Conservation (phyloP, 2,888 invertebrate species). For the Vanessa cardui region DNA sequence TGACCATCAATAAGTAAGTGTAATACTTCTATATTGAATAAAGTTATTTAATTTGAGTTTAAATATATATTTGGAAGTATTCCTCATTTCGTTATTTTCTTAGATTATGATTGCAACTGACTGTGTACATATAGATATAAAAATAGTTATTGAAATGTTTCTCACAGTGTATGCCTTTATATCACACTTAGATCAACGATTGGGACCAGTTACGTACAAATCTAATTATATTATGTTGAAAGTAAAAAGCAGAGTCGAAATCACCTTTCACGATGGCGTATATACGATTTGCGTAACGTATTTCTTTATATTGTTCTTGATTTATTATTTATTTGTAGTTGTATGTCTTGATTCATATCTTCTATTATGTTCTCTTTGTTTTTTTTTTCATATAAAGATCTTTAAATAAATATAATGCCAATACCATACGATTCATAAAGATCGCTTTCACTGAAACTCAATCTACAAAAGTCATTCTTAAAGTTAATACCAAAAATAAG, state of each 20-base stretch:
- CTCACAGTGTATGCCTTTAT: neutral
- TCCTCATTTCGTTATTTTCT: too few relatives aligned
- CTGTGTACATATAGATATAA: neutral
- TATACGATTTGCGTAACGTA: slow-evolving; percentile 18
- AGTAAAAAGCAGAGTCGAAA: slow-evolving; percentile 29
- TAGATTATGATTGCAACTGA: neutral
- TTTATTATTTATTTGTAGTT: neutral
- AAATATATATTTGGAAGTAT: too few relatives aligned
- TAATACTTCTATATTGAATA: too few relatives aligned
- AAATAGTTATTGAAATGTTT: neutral
- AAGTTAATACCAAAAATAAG: too few relatives aligned
- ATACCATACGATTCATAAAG: too few relatives aligned
- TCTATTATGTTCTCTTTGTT: too few relatives aligned
- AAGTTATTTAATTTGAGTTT: too few relatives aligned
- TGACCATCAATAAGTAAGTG: too few relatives aligned
- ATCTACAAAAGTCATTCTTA: too few relatives aligned
- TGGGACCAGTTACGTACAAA: slow-evolving; percentile 26
- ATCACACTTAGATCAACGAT: neutral
- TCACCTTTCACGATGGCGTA: slow-evolving; percentile 22
- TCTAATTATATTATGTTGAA: slow-evolving; percentile 27
- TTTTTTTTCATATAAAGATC: too few relatives aligned
- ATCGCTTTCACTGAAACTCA: too few relatives aligned
- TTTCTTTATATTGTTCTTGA: neutral
- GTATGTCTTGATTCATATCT: neutral
- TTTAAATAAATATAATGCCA: too few relatives aligned